Percentiles rank a stretch among this genome's conserved stretches.
Evolutionary conservation across 2,888 invertebrate species (phyloP).

Genomic region (Torymus auratus): DNA sequence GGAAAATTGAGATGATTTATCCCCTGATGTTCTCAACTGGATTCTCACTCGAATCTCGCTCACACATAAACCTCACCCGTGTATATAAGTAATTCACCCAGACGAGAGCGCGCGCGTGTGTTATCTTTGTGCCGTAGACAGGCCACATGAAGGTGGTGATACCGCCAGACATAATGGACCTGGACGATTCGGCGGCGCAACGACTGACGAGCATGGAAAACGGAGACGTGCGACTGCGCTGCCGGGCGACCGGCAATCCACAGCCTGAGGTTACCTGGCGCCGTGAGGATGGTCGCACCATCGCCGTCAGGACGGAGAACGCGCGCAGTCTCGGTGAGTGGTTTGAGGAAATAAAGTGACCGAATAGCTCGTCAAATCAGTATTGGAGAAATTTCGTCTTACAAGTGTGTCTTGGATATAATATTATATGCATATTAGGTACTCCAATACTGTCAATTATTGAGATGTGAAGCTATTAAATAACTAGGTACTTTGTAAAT

Average conservation of each 20-base stretch:
- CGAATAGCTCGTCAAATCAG: background rate
- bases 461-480: no score
- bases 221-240: conserved; percentile 86
- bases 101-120: no score
- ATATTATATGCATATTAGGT: no score
- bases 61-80: no score
- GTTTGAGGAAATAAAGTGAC: no score
- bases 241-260: conserved; percentile 89
- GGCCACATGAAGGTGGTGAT: conserved; percentile 91
- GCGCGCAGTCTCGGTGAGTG: conserved; percentile 34
- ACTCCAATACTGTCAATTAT: no score
- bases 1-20: no score
- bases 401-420: no score
- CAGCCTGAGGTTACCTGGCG: conserved; percentile 89
- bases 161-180: conserved; percentile 90
- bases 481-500: no score
- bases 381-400: background rate
- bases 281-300: conserved; percentile 86
- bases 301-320: conserved; percentile 84
- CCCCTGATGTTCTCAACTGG: no score
- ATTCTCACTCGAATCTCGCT: no score
- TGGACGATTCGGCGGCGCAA: conserved; percentile 81
- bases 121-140: conserved; percentile 79
- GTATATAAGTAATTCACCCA: no score
- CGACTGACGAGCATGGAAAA: conserved; percentile 88